Base-by-base conservation (phyloP, 2,113 vertebrate genomes). In the Notiomystis cincta region DNA sequence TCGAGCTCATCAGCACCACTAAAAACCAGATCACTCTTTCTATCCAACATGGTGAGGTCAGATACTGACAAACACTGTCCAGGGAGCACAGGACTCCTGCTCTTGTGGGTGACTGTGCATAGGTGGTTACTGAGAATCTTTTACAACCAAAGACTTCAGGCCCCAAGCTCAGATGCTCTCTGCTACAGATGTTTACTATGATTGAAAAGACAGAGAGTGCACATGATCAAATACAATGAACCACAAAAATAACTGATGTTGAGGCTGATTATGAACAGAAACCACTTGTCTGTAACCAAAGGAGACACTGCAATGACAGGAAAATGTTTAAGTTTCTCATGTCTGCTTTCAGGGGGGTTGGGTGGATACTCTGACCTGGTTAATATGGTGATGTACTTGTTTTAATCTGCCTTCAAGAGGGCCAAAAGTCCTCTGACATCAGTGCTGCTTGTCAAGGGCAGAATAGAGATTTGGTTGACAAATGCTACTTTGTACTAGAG, bases 331-430 rank as follows among this genome's bases (percentile, higher is more conserved):
- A 30, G 7, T 53, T 67, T 15, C 31, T 85, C 33, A 30, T 24
- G 18, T 44, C 64, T 2, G 2, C 7, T 38, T 44, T 64, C 7
- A 27, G 10, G 14, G 35, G 17, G 24, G 50, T 82, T 25, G 21
- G 13, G 54, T 44, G 60, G 48, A 54, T 44, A 33, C 14, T 45
- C 45, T 25, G 31, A 21, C 54, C 2, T 6, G 1, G 64, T 27
- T 15, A n/a, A 35, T 21, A 21, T 0, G 12, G 33, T 0, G 5
- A 33, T 12, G 8, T 5, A 47, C 15, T 56, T 66, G 51, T 20
- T 44, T 18, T 11, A 35, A 48, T 33, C 12, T 58, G 38, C 22
- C n/a, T 44, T 79, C 31, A 62, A 28, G n/a, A 57, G 21, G 25
- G 30, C 48, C 35, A 57, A 0, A 6, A 51, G 16, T 35, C 22